Percentiles rank a stretch among this genome's conserved stretches.
phyloP scores from a whole-genome alignment of 2,113 vertebrate genomes.

The Tragelaphus buxtoni region DNA sequence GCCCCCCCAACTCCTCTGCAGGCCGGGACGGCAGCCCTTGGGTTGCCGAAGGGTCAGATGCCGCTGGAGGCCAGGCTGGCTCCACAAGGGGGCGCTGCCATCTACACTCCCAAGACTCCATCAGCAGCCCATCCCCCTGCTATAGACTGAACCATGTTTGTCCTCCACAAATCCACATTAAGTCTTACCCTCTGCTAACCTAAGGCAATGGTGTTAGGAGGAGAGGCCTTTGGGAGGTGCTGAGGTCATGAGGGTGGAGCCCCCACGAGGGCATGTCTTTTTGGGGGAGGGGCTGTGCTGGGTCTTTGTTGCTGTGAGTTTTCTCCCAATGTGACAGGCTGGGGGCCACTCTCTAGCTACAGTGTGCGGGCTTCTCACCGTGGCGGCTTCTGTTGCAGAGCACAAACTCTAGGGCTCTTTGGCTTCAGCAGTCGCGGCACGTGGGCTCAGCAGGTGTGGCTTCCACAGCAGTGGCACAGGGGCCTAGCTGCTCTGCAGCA shows the following conservation, averaged over 20 bases:
- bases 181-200: background rate
- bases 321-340: background rate
- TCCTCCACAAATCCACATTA: background rate
- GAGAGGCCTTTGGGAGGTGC: background rate
- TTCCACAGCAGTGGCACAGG: background rate
- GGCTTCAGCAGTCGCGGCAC: background rate
- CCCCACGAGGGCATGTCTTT: background rate
- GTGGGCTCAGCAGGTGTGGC: background rate
- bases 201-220: background rate
- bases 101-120: background rate
- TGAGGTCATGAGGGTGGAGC: background rate
- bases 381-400: background rate
- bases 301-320: background rate
- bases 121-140: background rate
- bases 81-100: background rate
- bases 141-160: background rate
- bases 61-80: background rate
- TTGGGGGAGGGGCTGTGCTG: background rate
- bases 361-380: fast-evolving
- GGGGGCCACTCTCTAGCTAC: background rate
- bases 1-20: background rate
- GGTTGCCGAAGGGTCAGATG: background rate
- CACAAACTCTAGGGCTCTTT: background rate
- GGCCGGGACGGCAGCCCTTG: too few species aligned
- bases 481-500: background rate